phyloP scores from a whole-genome alignment of 2,797 vertebrate species.

The Hoplostethus atlanticus region DNA sequence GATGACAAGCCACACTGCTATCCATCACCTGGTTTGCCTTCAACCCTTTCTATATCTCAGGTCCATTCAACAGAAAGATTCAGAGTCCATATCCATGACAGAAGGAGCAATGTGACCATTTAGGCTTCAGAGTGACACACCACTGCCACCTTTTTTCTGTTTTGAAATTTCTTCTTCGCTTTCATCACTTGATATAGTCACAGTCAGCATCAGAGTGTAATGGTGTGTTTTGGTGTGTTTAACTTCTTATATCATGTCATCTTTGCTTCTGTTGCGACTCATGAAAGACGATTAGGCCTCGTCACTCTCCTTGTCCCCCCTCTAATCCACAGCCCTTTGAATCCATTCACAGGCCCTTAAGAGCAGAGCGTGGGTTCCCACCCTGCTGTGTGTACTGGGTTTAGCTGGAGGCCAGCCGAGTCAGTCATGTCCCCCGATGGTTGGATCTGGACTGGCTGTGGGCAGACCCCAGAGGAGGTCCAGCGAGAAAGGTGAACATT shows the following conservation, averaged over 20 bases:
- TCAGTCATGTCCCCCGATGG: slow-evolving; percentile 47
- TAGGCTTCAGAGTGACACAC: slow-evolving; percentile 26
- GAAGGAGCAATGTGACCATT: slow-evolving; percentile 47
- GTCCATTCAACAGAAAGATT: slow-evolving; percentile 61
- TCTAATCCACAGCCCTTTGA: slow-evolving; percentile 52
- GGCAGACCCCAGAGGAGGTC: slow-evolving; percentile 73
- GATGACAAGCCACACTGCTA: slow-evolving; percentile 68
- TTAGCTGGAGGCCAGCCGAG: slow-evolving; percentile 78
- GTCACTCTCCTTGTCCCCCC: slow-evolving; percentile 55
- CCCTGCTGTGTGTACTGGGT: slow-evolving; percentile 76
- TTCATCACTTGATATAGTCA: not conserved
- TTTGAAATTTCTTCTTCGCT: not conserved
- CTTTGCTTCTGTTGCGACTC: slow-evolving; percentile 40
- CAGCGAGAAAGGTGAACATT: slow-evolving; percentile 82
- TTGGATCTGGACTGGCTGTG: slow-evolving; percentile 55
- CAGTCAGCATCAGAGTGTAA: too few relatives aligned
- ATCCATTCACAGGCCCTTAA: slow-evolving; percentile 50
- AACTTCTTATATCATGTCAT: not conserved
- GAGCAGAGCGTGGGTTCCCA: slow-evolving; percentile 51
- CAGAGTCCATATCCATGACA: slow-evolving; percentile 68
- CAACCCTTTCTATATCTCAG: slow-evolving; percentile 50
- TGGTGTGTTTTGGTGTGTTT: not conserved
- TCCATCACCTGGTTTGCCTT: slow-evolving; percentile 81
- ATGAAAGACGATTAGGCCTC: slow-evolving; percentile 52
- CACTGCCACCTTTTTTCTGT: too few relatives aligned